phyloP scores from a whole-genome alignment of 2,888 invertebrate genomes.

The Chamaedrilus cognettii region DNA sequence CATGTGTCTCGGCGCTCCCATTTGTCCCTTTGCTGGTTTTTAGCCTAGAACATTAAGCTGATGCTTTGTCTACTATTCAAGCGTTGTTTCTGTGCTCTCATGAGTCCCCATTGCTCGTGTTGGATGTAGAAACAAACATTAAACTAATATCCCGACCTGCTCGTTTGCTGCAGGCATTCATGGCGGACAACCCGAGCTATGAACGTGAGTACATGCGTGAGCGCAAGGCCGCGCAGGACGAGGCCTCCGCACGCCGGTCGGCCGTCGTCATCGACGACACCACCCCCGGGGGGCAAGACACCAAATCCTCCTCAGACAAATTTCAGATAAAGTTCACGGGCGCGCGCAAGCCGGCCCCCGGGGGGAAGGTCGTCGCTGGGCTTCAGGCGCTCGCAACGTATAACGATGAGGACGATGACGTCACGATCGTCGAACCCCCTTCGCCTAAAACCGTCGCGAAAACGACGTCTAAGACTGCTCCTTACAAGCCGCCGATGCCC shows the following conservation, averaged over 20 bases:
- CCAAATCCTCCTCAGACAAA: neutral
- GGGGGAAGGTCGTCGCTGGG: neutral
- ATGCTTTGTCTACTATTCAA: too few relatives aligned
- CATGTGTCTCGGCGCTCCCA: too few relatives aligned
- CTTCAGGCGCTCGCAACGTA: neutral
- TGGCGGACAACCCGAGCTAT: too few relatives aligned
- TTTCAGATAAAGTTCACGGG: constrained; percentile 11
- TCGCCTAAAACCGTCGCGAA: too few relatives aligned
- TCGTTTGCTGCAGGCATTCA: too few relatives aligned
- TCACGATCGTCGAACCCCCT: too few relatives aligned
- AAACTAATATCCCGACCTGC: neutral
- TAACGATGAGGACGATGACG: neutral
- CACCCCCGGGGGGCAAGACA: neutral
- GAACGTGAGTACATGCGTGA: too few relatives aligned
- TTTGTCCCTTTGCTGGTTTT: too few relatives aligned
- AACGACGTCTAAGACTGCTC: neutral
- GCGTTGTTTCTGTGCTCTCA: too few relatives aligned
- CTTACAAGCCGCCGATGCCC: neutral
- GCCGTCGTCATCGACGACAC: neutral
- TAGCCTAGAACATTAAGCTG: too few relatives aligned
- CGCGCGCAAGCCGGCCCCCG: neutral
- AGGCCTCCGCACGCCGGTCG: too few relatives aligned
- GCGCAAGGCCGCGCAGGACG: neutral
- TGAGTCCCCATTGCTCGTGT: too few relatives aligned
- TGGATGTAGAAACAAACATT: neutral